Evolutionary conservation across 2,888 invertebrate species (phyloP).

Genomic region (Drosophila neonasuta): DNA sequence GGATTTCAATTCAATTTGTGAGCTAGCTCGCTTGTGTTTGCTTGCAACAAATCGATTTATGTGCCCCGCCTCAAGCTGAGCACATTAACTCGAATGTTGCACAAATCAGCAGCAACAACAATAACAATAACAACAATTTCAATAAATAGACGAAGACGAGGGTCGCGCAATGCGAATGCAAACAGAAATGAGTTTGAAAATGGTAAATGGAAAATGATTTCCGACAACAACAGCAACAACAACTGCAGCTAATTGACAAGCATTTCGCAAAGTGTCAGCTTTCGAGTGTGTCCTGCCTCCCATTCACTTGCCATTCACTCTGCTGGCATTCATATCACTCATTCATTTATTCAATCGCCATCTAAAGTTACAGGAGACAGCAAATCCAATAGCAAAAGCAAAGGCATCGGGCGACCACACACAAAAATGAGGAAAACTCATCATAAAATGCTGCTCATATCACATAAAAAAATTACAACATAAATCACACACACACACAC

Average conservation of each 20-base stretch:
- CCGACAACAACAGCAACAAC: constrained; percentile 21
- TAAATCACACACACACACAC: constrained; percentile 60
- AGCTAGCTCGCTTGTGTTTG: constrained; percentile 27
- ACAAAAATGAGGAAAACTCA: constrained; percentile 57
- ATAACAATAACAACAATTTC: constrained; percentile 17
- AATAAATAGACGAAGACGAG: constrained; percentile 41
- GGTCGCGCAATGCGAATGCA: constrained; percentile 34
- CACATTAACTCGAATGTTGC: constrained; percentile 35
- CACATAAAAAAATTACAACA: constrained; percentile 72
- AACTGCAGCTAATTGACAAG: constrained; percentile 47
- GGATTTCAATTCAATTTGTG: constrained; percentile 10
- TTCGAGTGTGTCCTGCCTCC: background rate
- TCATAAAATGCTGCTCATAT: constrained; percentile 57
- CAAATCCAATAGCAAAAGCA: background rate
- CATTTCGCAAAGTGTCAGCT: constrained; percentile 21
- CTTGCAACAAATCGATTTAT: constrained; percentile 45
- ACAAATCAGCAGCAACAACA: constrained; percentile 32
- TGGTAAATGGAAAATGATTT: constrained; percentile 17
- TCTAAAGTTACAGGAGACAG: constrained; percentile 6
- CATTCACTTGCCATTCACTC: constrained; percentile 7
- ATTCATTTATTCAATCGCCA: constrained; percentile 26
- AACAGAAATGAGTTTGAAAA: constrained; percentile 42
- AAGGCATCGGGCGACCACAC: background rate
- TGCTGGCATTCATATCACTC: constrained; percentile 11
- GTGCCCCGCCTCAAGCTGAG: constrained; percentile 8